Evolutionary conservation across 1,140 invertebrate genomes (phyloP), one percentile per base, ranked within the genome.

Genomic region (Tigriopus japonicus): DNA sequence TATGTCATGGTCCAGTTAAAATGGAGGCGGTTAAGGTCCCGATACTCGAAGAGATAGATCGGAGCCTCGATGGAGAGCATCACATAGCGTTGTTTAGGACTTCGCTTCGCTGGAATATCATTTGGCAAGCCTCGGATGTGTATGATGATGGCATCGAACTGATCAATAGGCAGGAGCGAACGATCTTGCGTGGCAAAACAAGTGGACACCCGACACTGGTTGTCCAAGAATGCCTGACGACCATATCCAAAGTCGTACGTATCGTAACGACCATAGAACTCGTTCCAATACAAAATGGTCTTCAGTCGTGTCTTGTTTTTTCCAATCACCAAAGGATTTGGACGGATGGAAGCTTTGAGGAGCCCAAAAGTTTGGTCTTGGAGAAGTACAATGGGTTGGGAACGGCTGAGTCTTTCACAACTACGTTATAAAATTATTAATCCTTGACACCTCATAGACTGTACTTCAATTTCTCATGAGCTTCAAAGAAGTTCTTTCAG

Each of bases 1-100:
- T 81, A 81, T 0, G 76, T 80, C 62, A 76, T 71, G 1, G 79
- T 80, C 76, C 75, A 77, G 65, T 82, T 81, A 68, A 82, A 80
- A 23, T 40, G 28, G 15, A 58, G 55, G 12, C 42, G 15, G 14
- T 58, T 41, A 15, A 58, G 40, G 10, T 42, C 28, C 17, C 42
- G 28, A 23, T 58, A 58, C 41, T 58, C 55, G 28, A 17, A 58
- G 13, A 58, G 23, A 15, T 58, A 41, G 28, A 58, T 58, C 28
- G 55, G 55, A 13, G 55, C 55, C n/a, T 58, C 55, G 17, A 58
- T 58, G 28, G 55, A 23, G 13, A 58, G 55, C 55, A 58, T 58
- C 28, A 58, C 41, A 23, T 58, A 58, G 13, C 55, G 35, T 41
- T 58, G 55, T 19, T 58, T 6, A 17, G 15, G 17, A 7, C 17